Base-by-base conservation (phyloP, 2,888 invertebrate genomes). In the Lagria hirta region DNA sequence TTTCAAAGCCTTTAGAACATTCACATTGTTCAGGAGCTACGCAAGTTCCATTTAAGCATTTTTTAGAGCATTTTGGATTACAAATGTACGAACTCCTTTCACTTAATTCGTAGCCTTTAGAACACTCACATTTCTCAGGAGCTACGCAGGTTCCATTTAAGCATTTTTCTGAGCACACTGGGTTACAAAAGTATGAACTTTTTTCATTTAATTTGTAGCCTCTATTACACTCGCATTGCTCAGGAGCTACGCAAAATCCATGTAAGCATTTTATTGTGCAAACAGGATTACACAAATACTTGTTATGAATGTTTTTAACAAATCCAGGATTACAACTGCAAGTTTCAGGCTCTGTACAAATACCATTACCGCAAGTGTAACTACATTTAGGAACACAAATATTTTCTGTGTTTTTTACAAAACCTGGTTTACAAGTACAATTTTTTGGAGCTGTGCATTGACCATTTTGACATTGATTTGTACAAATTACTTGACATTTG, bases 41-140 rank as follows among this genome's bases (percentile, higher is more conserved):
- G 49, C 79, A 79, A 2, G 50, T 53, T 2, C 75, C 76, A 57
- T 80, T 77, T 4, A 17, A 16, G 26, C 36, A 37, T 1, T 27
- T n/a, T 28, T 12, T 27, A 4, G 41, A 24, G 32, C 51, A 55
- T 17, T 40, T 17, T 4, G 52, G 46, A 16, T 52, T 38, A 32
- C 57, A 57, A n/a, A 35, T 40, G 10, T 48, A 52, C 23, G 46
- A 46, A 43, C 49, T 41, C 10, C 44, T 42, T 3, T 28, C 6
- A 27, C 53, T 49, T 13, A 42, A 10, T 2, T 11, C n/a, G 20
- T 43, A 60, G 1, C 63, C 62, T 24, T 20, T 11, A 35, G 50
- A 48, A 30, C 64, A 64, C 4, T 43, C 45, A 45, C 62, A 62
- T 1, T 17, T 46, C 4, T 57, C 53, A 2, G 56, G 55, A 2